phyloP scores from a whole-genome alignment of 2,888 invertebrate genomes.

The Criorhina ranunculi region DNA sequence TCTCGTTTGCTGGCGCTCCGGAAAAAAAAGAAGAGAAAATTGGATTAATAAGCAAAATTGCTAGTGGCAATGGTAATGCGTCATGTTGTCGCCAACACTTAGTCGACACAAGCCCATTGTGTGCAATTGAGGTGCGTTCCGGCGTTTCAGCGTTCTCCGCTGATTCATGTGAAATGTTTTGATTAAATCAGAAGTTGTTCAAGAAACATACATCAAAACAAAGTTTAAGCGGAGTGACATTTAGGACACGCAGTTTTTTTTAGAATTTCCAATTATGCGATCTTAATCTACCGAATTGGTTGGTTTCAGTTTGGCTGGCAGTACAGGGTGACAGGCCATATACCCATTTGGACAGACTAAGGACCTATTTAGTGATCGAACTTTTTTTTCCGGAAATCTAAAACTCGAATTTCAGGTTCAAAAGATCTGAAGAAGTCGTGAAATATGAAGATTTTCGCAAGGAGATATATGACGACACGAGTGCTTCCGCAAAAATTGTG shows the following conservation, averaged over 20 bases:
- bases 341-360: too few relatives aligned
- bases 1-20: constrained; percentile 57
- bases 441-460: too few relatives aligned
- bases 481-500: too few relatives aligned
- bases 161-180: constrained; percentile 63
- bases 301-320: not conserved
- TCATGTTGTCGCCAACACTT: constrained; percentile 73
- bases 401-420: too few relatives aligned
- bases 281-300: constrained; percentile 26
- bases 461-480: too few relatives aligned
- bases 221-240: constrained; percentile 23
- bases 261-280: constrained; percentile 38
- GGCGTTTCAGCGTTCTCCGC: not conserved
- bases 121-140: constrained; percentile 53
- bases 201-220: constrained; percentile 51
- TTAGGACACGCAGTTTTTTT: constrained; percentile 20
- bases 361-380: too few relatives aligned
- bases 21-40: constrained; percentile 12
- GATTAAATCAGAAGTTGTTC: constrained; percentile 46
- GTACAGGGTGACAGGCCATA: not conserved
- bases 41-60: constrained; percentile 62
- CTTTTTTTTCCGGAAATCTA: too few relatives aligned
- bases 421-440: too few relatives aligned
- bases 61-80: constrained; percentile 66
- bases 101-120: constrained; percentile 24